Evolutionary conservation across 2,888 invertebrate species (phyloP), one percentile per base, ranked within the genome.

Genomic region (Tenthredo distinguenda): DNA sequence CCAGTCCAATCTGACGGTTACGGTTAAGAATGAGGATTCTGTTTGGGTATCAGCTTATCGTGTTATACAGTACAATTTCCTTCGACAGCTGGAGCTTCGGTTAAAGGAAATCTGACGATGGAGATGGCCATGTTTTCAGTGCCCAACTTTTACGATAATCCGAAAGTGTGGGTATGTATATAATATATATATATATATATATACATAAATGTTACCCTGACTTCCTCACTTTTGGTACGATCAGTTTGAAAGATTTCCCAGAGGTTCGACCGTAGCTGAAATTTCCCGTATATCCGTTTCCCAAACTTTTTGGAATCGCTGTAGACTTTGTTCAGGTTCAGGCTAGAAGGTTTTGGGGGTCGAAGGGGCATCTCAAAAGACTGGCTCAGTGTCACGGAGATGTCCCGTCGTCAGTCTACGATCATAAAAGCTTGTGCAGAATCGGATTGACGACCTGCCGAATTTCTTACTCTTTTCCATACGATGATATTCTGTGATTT

Each of bases 11-110:
- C 62, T 26, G 12, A 62, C 62, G 62, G 62, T 21, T 62, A 62
- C 26, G 62, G 62, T 62, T 21, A 62, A 26, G 62, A 62, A 62
- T 62, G 21, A 62, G 26, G 62, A 62, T 62, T 62, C 62, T 62
- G 21, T 26, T 26, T 21, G 26, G 62, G 2, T 26, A 62, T 62
- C 26, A 62, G 62, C 21, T 21, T 62, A 21, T 26, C 21, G 18
- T 26, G 26, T 21, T 62, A 62, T 10, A 62, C 21, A 26, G 12
- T 21, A 62, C 26, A 26, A 62, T 62, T 26, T 62, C 62, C 10
- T 62, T 21, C 62, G 62, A 62, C 26, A 62, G 21, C 62, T 62
- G 26, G 26, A 12, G 12, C 2, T 62, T 62, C 12, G 12, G 2
- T 21, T 62, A 18, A 10, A 62, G 26, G 12, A 62, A 26, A 62